A percentile compares a stretch with the other conserved stretches of the same genome.
Evolutionary conservation across 2,797 vertebrate species (phyloP).

Genomic region (Rhodeus uyekii): DNA sequence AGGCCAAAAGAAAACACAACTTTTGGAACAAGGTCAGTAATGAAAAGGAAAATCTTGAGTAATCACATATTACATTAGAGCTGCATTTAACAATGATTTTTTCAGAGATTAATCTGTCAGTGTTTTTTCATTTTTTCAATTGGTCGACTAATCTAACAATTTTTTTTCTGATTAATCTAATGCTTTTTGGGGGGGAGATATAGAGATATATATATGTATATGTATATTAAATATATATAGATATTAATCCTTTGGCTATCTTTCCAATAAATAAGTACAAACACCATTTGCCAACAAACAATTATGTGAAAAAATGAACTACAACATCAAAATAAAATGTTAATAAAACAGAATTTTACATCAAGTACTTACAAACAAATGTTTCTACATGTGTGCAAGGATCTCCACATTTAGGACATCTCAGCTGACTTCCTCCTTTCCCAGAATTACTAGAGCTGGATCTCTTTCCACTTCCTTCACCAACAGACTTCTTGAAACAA

Average conservation of each 20-base stretch:
- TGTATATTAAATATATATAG: too few relatives aligned
- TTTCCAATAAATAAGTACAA: too few relatives aligned
- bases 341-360: neutral
- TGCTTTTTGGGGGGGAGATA: too few relatives aligned
- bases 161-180: too few relatives aligned
- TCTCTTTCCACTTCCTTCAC: slow-evolving; percentile 74
- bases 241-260: too few relatives aligned
- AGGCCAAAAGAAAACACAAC: slow-evolving; percentile 1
- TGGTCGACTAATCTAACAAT: too few relatives aligned
- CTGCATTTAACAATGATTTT: too few relatives aligned
- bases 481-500: slow-evolving; percentile 77
- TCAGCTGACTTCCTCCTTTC: slow-evolving; percentile 86
- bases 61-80: neutral
- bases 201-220: too few relatives aligned
- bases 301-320: neutral
- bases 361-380: slow-evolving; percentile 86
- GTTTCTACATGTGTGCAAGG: slow-evolving; percentile 89
- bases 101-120: too few relatives aligned
- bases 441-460: slow-evolving; percentile 81
- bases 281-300: too few relatives aligned
- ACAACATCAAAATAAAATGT: neutral
- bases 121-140: too few relatives aligned
- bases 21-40: neutral
- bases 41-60: slow-evolving; percentile 1
- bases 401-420: slow-evolving; percentile 88